A percentile compares a stretch with the other conserved stretches of the same genome.
Conservation (phyloP, 1,140 invertebrate species). For the Brachystomella parvula region DNA sequence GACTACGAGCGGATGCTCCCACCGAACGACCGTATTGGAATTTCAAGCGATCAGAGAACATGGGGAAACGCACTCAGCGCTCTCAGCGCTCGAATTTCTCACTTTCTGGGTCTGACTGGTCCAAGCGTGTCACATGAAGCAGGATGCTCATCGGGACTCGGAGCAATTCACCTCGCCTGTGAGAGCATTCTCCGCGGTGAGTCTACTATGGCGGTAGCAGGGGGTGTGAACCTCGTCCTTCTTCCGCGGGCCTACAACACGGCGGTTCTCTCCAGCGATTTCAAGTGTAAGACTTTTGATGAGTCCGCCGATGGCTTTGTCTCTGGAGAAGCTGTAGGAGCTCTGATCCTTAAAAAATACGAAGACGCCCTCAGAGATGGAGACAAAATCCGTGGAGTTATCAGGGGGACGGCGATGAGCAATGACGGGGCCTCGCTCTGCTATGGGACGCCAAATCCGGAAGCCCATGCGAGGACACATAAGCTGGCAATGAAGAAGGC, state of each 20-base stretch:
- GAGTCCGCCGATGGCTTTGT: slow-evolving; percentile 12
- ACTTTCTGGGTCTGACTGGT: background rate
- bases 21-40: background rate
- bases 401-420: background rate
- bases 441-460: slow-evolving; percentile 9
- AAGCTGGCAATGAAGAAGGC: background rate
- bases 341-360: slow-evolving; percentile 1
- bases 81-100: background rate
- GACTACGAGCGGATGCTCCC: slow-evolving; percentile 1
- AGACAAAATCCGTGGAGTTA: background rate
- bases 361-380: slow-evolving; percentile 5
- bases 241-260: background rate
- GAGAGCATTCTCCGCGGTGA: slow-evolving; percentile 4
- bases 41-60: background rate
- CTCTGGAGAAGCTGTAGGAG: slow-evolving; percentile 1
- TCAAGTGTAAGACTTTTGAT: slow-evolving; percentile 13
- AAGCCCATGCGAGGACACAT: background rate
- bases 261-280: slow-evolving; percentile 1
- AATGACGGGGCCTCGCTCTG: slow-evolving; percentile 9
- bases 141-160: slow-evolving; percentile 1
- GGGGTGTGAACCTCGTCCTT: slow-evolving; percentile 4
- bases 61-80: background rate
- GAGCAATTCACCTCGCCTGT: slow-evolving; percentile 11
- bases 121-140: slow-evolving; percentile 9
- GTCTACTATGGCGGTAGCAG: background rate